Evolutionary conservation across 2,113 vertebrate species (phyloP).

Genomic region (Sarotherodon lohbergeri): DNA sequence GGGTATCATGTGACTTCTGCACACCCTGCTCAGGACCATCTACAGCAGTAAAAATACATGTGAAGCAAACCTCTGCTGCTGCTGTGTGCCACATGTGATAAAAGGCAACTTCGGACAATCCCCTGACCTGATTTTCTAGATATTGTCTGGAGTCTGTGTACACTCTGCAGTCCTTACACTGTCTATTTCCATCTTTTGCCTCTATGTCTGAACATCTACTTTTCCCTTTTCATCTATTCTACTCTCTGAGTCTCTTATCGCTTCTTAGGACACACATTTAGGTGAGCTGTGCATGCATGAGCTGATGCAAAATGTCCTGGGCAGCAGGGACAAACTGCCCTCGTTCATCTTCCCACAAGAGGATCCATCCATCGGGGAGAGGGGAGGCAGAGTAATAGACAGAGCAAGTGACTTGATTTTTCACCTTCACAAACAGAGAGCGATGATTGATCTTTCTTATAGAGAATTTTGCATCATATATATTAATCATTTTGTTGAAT

Average conservation of each 20-base stretch:
- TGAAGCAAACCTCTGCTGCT: neutral
- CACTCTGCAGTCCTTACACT: neutral
- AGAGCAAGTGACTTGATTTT: constrained; percentile 24
- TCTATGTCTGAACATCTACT: neutral
- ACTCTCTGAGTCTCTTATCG: neutral
- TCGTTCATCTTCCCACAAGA: constrained; percentile 56
- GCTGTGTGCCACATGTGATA: neutral
- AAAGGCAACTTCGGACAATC: neutral
- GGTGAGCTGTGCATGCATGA: neutral
- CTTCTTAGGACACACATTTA: neutral
- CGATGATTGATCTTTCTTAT: constrained; percentile 22
- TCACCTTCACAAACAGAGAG: constrained; percentile 1
- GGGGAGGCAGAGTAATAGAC: neutral
- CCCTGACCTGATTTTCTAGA: neutral
- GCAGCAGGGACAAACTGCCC: constrained; percentile 44
- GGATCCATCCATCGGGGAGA: constrained; percentile 29
- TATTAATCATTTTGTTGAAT: constrained; percentile 32
- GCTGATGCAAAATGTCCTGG: constrained; percentile 35
- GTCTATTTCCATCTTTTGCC: neutral
- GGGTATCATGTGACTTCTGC: neutral
- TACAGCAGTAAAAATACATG: neutral
- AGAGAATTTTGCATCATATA: neutral
- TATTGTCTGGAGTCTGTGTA: neutral
- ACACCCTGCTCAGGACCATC: neutral
- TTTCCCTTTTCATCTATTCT: neutral